A percentile compares a stretch with the other conserved stretches of the same genome.
phyloP scores from a whole-genome alignment of 2,888 invertebrate genomes.

The Agrotis segetum region DNA sequence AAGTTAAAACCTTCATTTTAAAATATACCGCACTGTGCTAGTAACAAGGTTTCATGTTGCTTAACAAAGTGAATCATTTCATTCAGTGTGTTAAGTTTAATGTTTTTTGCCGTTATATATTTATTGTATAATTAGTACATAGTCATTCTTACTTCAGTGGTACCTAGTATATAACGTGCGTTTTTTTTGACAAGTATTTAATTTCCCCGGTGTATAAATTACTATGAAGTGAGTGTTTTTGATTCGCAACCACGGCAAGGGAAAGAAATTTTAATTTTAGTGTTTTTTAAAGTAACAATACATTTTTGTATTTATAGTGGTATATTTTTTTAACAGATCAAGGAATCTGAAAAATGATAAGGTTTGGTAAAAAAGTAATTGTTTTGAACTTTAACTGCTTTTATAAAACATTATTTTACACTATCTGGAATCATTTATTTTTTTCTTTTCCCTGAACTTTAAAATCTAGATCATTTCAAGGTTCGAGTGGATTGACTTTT shows the following conservation, averaged over 20 bases:
- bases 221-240: neutral
- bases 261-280: too few relatives aligned
- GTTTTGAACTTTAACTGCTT: too few relatives aligned
- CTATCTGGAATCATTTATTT: too few relatives aligned
- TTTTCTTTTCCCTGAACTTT: too few relatives aligned
- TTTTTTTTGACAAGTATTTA: neutral
- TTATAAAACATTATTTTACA: too few relatives aligned
- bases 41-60: neutral
- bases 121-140: neutral
- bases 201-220: too few relatives aligned
- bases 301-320: neutral
- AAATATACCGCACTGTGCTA: neutral
- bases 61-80: neutral
- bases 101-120: neutral
- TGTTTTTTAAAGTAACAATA: neutral
- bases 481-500: too few relatives aligned
- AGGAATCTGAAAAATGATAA: slow-evolving; percentile 15
- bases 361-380: neutral
- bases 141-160: slow-evolving; percentile 5
- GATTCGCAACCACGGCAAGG: too few relatives aligned
- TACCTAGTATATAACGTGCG: neutral
- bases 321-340: neutral
- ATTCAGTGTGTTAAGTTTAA: neutral
- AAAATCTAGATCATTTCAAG: too few relatives aligned
- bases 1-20: neutral